Evolutionary conservation across 2,113 vertebrate genomes (phyloP).

Genomic region (Neolamprologus falcicula): DNA sequence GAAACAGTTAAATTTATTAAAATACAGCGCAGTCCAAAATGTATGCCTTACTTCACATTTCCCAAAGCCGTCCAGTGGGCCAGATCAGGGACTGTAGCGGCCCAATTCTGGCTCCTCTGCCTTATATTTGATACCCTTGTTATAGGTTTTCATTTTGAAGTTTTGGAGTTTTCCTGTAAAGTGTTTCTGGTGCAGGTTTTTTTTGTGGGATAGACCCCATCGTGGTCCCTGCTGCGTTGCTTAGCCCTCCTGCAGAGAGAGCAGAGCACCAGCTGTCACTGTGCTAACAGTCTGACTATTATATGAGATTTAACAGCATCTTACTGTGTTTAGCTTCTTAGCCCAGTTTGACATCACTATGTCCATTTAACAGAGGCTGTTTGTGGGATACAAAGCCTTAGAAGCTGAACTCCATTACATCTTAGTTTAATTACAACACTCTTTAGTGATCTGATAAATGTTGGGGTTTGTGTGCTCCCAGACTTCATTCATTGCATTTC

Average conservation of each 20-base stretch:
- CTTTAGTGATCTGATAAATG: background rate
- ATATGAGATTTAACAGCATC: constrained; percentile 22
- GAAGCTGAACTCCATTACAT: background rate
- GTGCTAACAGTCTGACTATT: background rate
- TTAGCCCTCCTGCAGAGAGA: background rate
- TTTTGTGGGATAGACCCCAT: background rate
- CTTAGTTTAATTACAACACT: background rate
- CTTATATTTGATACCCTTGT: background rate
- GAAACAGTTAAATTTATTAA: background rate
- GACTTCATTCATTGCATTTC: background rate
- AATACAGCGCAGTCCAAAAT: background rate
- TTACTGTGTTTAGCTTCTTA: constrained; percentile 25
- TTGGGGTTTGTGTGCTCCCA: background rate
- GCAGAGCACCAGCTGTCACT: constrained; percentile 32
- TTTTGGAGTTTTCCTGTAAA: background rate
- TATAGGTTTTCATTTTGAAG: background rate
- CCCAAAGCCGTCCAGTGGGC: background rate
- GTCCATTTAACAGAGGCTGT: background rate
- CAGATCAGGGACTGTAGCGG: background rate
- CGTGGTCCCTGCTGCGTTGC: background rate
- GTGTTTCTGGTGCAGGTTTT: background rate
- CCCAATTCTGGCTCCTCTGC: background rate
- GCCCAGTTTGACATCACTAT: background rate
- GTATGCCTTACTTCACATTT: background rate
- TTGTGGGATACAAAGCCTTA: background rate